Evolutionary conservation across 2,888 invertebrate genomes (phyloP).

Genomic region (Nomada lathburiana): DNA sequence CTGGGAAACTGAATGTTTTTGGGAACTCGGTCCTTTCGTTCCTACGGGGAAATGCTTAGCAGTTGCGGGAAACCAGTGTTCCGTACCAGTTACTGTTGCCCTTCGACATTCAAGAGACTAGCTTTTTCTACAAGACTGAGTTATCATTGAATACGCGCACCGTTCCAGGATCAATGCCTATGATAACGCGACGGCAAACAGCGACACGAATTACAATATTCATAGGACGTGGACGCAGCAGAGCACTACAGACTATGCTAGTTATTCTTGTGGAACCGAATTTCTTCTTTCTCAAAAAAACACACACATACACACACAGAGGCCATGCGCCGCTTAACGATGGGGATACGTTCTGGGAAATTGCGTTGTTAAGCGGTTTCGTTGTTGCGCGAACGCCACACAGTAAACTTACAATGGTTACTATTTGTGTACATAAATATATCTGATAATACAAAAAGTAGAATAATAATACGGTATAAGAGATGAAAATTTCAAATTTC

Average conservation of each 20-base stretch:
- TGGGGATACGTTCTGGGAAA: too few relatives aligned
- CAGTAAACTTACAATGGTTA: too few relatives aligned
- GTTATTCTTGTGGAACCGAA: conserved; percentile 20
- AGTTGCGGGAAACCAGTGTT: conserved; percentile 10
- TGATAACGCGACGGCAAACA: neutral
- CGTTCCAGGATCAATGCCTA: conserved; percentile 11
- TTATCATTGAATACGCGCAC: conserved; percentile 32
- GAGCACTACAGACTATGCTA: neutral
- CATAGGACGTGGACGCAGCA: neutral
- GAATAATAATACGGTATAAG: too few relatives aligned
- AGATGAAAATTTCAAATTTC: neutral
- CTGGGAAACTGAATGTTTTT: conserved; percentile 28
- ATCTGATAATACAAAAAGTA: too few relatives aligned
- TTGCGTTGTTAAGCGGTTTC: too few relatives aligned
- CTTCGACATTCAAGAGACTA: conserved; percentile 30
- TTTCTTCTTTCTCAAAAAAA: neutral
- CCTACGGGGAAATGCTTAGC: conserved; percentile 36
- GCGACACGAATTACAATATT: neutral
- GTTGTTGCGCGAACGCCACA: too few relatives aligned
- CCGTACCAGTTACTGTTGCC: conserved; percentile 20
- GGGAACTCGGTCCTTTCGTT: conserved; percentile 39
- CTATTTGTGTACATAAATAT: too few relatives aligned
- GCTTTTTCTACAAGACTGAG: conserved; percentile 58
- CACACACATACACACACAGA: too few relatives aligned
- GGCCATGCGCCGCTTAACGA: too few relatives aligned